Evolutionary conservation across 2,797 vertebrate species (phyloP), one percentile per base, ranked within the genome.

Genomic region (Corythornis leucogaster): DNA sequence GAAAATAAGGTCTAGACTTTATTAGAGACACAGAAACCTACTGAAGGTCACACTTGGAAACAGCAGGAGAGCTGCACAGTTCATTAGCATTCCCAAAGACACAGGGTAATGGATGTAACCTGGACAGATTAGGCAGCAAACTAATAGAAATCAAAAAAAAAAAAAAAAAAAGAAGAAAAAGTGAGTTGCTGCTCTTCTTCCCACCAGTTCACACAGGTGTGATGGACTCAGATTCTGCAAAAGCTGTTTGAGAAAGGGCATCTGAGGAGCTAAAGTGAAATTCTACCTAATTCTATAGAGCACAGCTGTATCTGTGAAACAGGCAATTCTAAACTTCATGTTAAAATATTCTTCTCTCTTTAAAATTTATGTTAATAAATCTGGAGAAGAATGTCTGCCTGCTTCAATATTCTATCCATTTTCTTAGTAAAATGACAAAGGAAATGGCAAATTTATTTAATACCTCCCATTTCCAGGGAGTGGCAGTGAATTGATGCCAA

Each of bases 1-100:
- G 63, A 62, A 91, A 92, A 78, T 43, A 33, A 92, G 64, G 24
- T 43, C 85, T 62, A 40, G 64, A 61, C 61, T 28, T 68, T 9
- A 77, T 85, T 66, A 80, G 68, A 78, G 93, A 63, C 16, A 82
- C 15, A 78, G 67, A 55, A 77, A 61, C 1, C 2, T 35, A 35
- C 51, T 66, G 80, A 53, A 93, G 80, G 78, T 80, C 75, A 74
- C 12, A 6, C 51, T 86, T 78, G 22, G 71, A 71, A 42, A 12
- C 55, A 24, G 46, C 0, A 48, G 70, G 66, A 74, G 64, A 85
- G 58, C 54, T 63, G 24, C 57, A 43, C 50, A 71, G 64, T 43
- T 80, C 61, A 80, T 67, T 82, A 73, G 33, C 11, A 7, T 38
- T 75, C 64, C 80, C 62, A 51, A 35, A 87, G 69, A 31, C 9